Percentiles rank a stretch among this genome's conserved stretches.
Conservation (phyloP, 2,113 vertebrate species). For the Papio anubis region DNA sequence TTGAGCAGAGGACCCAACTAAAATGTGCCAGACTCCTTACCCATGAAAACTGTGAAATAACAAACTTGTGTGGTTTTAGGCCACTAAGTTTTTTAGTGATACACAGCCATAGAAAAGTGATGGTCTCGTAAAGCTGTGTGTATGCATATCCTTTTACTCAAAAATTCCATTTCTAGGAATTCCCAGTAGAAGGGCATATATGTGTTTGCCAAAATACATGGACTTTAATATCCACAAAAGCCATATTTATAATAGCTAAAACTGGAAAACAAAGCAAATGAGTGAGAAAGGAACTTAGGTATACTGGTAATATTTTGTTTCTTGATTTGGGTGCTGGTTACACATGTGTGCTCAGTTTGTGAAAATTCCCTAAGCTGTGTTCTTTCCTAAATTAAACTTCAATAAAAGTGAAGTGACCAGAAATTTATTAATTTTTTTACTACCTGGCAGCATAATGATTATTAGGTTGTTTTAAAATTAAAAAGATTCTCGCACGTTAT, state of each 20-base stretch:
- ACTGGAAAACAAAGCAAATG: background rate
- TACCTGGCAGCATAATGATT: background rate
- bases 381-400: conserved; percentile 3
- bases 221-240: background rate
- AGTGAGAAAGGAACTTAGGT: background rate
- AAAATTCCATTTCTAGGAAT: background rate
- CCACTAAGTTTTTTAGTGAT: background rate
- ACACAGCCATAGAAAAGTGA: background rate
- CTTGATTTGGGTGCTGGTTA: background rate
- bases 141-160: background rate
- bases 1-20: background rate
- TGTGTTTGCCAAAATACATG: background rate
- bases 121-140: background rate
- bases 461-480: background rate
- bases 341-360: background rate
- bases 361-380: background rate
- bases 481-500: background rate
- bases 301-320: background rate
- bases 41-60: background rate
- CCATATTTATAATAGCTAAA: background rate
- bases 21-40: background rate
- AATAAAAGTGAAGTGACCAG: conserved; percentile 35
- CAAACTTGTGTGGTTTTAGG: background rate
- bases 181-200: background rate
- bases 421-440: conserved; percentile 32